Percentiles rank a stretch among this genome's conserved stretches.
These are phyloP conservation scores for Acromyrmex heyeri DNA, from an alignment of 1,140 invertebrate species.

Conservation along the genomic window DNA sequence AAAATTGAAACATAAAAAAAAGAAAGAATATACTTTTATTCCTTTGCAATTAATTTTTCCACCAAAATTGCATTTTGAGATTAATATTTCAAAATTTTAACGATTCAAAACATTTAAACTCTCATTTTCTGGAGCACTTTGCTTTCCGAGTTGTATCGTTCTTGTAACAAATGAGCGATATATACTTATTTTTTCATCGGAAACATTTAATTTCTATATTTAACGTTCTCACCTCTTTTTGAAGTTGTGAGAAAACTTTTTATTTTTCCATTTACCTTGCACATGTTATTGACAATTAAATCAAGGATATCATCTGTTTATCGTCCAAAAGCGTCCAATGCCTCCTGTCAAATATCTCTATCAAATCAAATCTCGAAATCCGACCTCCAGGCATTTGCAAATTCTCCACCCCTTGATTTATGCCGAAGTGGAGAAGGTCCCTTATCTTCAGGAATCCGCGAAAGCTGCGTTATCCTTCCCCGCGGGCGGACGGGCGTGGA, in stretches of 20 bases:
- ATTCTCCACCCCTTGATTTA: neutral
- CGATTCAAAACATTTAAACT: no score
- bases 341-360: neutral
- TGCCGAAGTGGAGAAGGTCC: neutral
- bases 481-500: constrained; percentile 3
- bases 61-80: no score
- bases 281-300: neutral
- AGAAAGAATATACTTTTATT: no score
- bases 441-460: constrained; percentile 45
- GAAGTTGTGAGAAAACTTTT: neutral
- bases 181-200: neutral
- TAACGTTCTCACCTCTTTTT: neutral
- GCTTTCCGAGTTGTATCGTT: no score
- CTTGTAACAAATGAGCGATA: no score
- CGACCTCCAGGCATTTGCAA: neutral
- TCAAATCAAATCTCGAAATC: neutral
- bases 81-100: no score
- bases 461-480: constrained; percentile 3
- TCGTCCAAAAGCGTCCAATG: neutral
- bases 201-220: neutral
- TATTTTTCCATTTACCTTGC: no score
- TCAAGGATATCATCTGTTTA: neutral
- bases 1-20: no score
- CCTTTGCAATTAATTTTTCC: no score
- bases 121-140: no score